Evolutionary conservation across 53 echinoderm and acorn worm genomes (phyloP).

Genomic region (Temnopleurus reevesii): DNA sequence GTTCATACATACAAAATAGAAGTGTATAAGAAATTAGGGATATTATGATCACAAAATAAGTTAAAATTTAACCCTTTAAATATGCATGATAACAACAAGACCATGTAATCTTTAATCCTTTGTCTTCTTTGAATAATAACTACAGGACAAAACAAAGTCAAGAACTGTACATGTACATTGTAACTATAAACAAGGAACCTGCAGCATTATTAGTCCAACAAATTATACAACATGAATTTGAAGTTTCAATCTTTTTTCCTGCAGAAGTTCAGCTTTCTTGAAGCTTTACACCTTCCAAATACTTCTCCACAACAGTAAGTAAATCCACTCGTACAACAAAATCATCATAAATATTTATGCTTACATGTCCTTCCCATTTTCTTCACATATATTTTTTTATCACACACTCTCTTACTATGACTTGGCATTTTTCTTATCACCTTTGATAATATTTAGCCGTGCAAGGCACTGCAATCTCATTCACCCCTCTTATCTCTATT

Average conservation of each 20-base stretch:
- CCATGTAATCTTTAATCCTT: not conserved
- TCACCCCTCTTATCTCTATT: not conserved
- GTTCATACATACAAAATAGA: too few species aligned
- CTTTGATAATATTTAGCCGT: not conserved
- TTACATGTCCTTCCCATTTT: too few species aligned
- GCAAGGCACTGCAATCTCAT: not conserved
- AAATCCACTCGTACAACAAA: not conserved
- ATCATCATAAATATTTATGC: not conserved
- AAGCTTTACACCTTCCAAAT: not conserved
- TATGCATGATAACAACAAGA: not conserved
- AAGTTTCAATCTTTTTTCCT: not conserved
- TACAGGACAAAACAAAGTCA: not conserved
- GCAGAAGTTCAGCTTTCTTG: too few species aligned
- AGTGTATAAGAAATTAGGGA: too few species aligned
- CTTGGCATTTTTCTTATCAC: not conserved
- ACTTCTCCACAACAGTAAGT: not conserved
- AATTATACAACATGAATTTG: not conserved
- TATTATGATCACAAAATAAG: not conserved
- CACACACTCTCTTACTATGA: conserved; percentile 19
- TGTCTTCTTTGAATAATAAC: not conserved
- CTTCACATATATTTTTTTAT: not conserved
- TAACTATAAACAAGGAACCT: not conserved
- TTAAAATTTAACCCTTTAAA: not conserved
- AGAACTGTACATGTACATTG: not conserved
- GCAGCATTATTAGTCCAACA: not conserved